Base-by-base conservation (phyloP, 2,888 invertebrate species). In the Globia sparganii region DNA sequence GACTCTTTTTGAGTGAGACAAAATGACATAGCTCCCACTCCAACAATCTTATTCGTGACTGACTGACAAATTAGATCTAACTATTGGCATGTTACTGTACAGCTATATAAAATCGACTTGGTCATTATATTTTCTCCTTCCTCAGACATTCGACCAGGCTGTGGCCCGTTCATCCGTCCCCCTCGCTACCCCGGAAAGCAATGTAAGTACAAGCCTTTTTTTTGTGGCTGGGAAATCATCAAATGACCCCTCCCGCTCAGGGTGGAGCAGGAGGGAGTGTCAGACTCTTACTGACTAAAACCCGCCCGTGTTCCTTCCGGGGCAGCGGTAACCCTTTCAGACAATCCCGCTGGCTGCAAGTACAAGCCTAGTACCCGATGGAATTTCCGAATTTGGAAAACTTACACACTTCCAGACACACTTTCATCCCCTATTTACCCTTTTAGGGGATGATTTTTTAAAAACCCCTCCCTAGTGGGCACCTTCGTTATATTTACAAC, bases 201-300 rank as follows among this genome's bases (percentile, higher is more conserved):
- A 28, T 53, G 81, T 81, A 70, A 81, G 81, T 83, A 69, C 43
- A 43, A 40, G 43, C 43, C 40, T 40, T n/a, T n/a, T n/a, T n/a
- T n/a, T n/a, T n/a, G n/a, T n/a, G n/a, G n/a, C n/a, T n/a, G n/a
- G n/a, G n/a, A n/a, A n/a, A n/a, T n/a, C n/a, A n/a, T n/a, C n/a
- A n/a, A n/a, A n/a, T n/a, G n/a, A n/a, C n/a, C n/a, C n/a, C n/a
- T n/a, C n/a, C n/a, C n/a, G n/a, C n/a, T n/a, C n/a, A n/a, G n/a
- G n/a, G n/a, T n/a, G n/a, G n/a, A n/a, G n/a, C n/a, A n/a, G n/a
- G n/a, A n/a, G n/a, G n/a, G n/a, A n/a, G n/a, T n/a, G n/a, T n/a
- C n/a, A n/a, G n/a, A n/a, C n/a, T n/a, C n/a, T n/a, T n/a, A n/a
- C n/a, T n/a, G n/a, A n/a, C n/a, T n/a, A n/a, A n/a, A n/a, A n/a